These are phyloP conservation scores for Argyresthia albistria DNA, from an alignment of 2,888 invertebrate genomes.

Conservation along the genomic window DNA sequence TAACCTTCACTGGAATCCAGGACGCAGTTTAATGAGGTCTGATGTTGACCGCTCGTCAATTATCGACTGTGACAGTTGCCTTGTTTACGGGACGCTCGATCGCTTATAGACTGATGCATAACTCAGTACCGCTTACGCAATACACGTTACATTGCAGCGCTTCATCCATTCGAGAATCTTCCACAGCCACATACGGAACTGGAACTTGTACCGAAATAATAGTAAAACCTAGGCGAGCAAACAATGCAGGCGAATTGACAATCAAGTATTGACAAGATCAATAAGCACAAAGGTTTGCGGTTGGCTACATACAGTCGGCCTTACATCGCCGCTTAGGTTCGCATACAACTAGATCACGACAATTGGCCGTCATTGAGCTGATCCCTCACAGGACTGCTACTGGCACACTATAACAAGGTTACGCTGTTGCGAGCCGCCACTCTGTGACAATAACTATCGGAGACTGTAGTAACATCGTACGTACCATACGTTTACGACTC, in stretches of 20 bases:
- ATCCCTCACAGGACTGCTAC: constrained; percentile 45
- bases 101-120: constrained; percentile 56
- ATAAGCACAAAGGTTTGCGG: constrained; percentile 5
- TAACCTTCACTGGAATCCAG: constrained; percentile 10
- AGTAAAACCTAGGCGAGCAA: background rate
- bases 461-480: background rate
- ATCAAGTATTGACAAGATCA: constrained; percentile 6
- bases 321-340: constrained; percentile 45
- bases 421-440: constrained; percentile 13
- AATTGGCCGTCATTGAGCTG: constrained; percentile 63
- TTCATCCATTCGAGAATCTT: background rate
- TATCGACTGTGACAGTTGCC: constrained; percentile 56
- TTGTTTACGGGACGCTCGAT: constrained; percentile 48
- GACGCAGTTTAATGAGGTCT: constrained; percentile 64
- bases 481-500: background rate
- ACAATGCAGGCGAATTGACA: constrained; percentile 3
- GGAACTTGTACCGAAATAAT: background rate
- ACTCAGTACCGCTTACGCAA: constrained; percentile 1
- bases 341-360: constrained; percentile 61
- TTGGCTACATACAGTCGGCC: constrained; percentile 20
- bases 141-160: background rate
- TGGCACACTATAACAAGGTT: constrained; percentile 50
- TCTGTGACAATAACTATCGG: background rate
- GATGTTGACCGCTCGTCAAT: constrained; percentile 66
- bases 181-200: too few relatives aligned